Percentiles rank a stretch among this genome's conserved stretches.
These are phyloP conservation scores for Cryptotis parvus DNA, from an alignment of 2,113 vertebrate species.

Conservation along the genomic window DNA sequence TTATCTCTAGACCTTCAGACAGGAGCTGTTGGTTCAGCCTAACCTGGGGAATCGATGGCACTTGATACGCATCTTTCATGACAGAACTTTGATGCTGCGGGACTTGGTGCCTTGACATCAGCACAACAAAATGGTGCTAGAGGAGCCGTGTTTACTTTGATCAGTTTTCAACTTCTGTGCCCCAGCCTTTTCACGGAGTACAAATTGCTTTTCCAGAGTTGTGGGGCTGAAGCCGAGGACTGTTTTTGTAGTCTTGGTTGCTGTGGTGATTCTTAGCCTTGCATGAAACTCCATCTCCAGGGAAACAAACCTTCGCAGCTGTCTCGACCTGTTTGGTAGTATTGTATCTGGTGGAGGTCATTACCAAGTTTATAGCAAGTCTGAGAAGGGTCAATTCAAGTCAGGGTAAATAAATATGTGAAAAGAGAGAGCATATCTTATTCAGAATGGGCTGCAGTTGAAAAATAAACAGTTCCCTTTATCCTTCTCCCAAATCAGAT, in stretches of 20 bases:
- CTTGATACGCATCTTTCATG: constrained; percentile 81
- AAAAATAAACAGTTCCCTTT: constrained; percentile 44
- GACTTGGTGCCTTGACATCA: constrained; percentile 83
- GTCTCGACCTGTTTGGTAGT: constrained; percentile 79
- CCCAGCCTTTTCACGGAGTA: constrained; percentile 84
- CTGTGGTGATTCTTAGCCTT: constrained; percentile 88
- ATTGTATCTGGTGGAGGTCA: constrained; percentile 76
- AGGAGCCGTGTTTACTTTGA: constrained; percentile 88
- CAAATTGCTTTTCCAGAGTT: constrained; percentile 90
- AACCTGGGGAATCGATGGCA: constrained; percentile 81
- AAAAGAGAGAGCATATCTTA: constrained; percentile 32
- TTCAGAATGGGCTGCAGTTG: constrained; percentile 1
- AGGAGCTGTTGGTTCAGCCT: constrained; percentile 77
- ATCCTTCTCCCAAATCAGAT: not conserved
- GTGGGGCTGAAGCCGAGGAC: constrained; percentile 78
- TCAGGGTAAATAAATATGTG: constrained; percentile 34
- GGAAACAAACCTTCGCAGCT: constrained; percentile 84
- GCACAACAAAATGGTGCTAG: constrained; percentile 83
- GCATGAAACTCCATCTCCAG: constrained; percentile 85
- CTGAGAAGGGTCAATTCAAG: not conserved
- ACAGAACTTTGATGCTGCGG: constrained; percentile 78
- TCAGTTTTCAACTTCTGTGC: constrained; percentile 87
- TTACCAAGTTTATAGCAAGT: constrained; percentile 58
- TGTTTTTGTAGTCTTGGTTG: constrained; percentile 91
- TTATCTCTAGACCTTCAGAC: constrained; percentile 79